Base-by-base conservation (phyloP, 2,797 vertebrate species). In the Decapterus maruadsi region DNA sequence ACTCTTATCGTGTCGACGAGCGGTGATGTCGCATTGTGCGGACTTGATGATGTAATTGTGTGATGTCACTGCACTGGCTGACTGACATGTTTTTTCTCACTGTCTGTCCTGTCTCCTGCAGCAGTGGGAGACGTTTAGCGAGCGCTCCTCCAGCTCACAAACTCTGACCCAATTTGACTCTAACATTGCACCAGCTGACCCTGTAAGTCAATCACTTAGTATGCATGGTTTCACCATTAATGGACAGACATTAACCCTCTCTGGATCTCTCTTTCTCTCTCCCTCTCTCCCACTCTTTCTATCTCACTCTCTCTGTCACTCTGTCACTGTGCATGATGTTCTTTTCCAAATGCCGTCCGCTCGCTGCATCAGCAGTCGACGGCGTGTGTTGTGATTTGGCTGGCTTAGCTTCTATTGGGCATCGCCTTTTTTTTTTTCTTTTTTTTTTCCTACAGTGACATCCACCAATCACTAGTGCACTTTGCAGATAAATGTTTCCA, bases 141-240 rank as follows among this genome's bases (percentile, higher is more conserved):
- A 99, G 97, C 98, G 98, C 96, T 99, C 98, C 94, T 99, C 98
- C 96, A 99, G 98, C 97, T 99, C 98, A 96, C 98, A 99, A 98
- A 99, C 98, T 98, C 97, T 99, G 97, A 99, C 98, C 97, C 98
- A 99, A 97, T 99, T 99, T 98, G 98, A 99, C 98, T 99, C 98
- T 99, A 99, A 99, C 97, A 99, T 99, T 98, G 98, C 98, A 98
- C 98, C 98, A 98, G 98, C 98, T 97, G 98, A 99, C 97, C 98
- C 98, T 99, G 98, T 99, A 99, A 99, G 98, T 99, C 97, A 96
- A 99, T 99, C 98, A 99, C 97, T 94, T 97, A 97, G 96, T 96
- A 96, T 95, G 97, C 96, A 97, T 97, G 93, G 95, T 98, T 97
- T 97, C 96, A 96, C 97, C 86, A 96, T 97, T 98, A 98, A 97